Percentiles rank a stretch among this genome's conserved stretches.
These are phyloP conservation scores for Neosalanx taihuensis DNA, from an alignment of 2,797 vertebrate species.

Conservation along the genomic window DNA sequence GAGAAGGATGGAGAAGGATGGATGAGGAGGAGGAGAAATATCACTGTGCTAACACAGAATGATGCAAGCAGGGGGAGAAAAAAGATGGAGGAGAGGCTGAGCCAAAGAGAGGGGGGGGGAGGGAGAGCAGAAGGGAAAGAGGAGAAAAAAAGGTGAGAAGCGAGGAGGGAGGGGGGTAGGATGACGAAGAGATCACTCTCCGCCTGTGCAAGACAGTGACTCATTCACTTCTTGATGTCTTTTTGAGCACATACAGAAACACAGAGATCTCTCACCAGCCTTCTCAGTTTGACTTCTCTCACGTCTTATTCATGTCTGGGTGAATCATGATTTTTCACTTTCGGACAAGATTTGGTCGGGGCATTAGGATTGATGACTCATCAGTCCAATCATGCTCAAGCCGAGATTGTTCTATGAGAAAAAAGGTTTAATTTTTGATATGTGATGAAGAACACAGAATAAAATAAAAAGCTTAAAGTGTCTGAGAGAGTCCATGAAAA, in stretches of 20 bases:
- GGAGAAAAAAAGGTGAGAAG: not conserved
- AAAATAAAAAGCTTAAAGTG: too few relatives aligned
- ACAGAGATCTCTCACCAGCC: not conserved
- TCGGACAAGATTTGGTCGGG: not conserved
- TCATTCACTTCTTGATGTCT: not conserved
- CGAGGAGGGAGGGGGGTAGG: not conserved
- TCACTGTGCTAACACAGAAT: not conserved
- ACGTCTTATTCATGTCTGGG: not conserved
- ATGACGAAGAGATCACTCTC: not conserved
- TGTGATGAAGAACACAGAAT: too few relatives aligned
- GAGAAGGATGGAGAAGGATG: not conserved
- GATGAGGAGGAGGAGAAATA: not conserved
- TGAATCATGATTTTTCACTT: too few relatives aligned
- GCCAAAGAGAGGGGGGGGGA: constrained; percentile 7
- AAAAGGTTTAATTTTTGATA: too few relatives aligned
- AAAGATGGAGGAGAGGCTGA: not conserved
- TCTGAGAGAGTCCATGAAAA: too few relatives aligned
- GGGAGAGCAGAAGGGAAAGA: constrained; percentile 21
- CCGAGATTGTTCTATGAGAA: too few relatives aligned
- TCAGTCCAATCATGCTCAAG: too few relatives aligned
- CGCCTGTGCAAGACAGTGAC: not conserved
- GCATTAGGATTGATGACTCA: too few relatives aligned
- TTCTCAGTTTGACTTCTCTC: not conserved
- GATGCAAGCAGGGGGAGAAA: not conserved
- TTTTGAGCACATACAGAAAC: not conserved